Evolutionary conservation across 2,888 invertebrate genomes (phyloP).

Genomic region (Drosophila colorata): DNA sequence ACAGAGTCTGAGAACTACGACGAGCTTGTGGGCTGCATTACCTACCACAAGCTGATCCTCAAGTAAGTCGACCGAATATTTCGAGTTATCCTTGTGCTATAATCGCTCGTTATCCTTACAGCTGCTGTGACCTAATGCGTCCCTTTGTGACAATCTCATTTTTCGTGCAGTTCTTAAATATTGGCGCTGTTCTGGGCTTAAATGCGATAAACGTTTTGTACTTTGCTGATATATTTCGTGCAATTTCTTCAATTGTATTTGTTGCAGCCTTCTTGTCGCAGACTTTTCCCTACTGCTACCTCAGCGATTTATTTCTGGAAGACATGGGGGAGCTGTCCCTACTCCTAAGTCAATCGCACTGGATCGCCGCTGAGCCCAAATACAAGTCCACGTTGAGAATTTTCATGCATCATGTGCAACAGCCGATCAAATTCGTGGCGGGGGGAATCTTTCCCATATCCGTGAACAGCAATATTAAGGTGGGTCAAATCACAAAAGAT

Average conservation of each 20-base stretch:
- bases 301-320: conserved; percentile 44
- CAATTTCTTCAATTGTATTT: conserved; percentile 37
- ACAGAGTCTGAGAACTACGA: conserved; percentile 39
- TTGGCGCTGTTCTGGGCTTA: conserved; percentile 43
- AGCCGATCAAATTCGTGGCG: conserved; percentile 42
- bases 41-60: conserved; percentile 45
- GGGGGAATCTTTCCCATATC: conserved; percentile 50
- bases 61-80: conserved; percentile 17
- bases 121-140: conserved; percentile 48
- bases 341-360: conserved; percentile 44
- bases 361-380: conserved; percentile 51
- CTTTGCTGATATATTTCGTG: conserved; percentile 36
- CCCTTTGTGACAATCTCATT: conserved; percentile 43
- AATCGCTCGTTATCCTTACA: not conserved
- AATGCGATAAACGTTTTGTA: conserved; percentile 40
- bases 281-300: conserved; percentile 54
- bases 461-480: conserved; percentile 56
- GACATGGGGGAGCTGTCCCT: conserved; percentile 35
- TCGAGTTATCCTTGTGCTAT: not conserved
- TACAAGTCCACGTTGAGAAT: conserved; percentile 44
- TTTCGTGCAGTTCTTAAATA: conserved; percentile 33
- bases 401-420: conserved; percentile 48
- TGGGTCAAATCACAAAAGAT: conserved; percentile 10
- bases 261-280: conserved; percentile 36
- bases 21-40: conserved; percentile 34